Base-by-base conservation (phyloP, 1,140 invertebrate species). In the Hylyphantes graminicola region DNA sequence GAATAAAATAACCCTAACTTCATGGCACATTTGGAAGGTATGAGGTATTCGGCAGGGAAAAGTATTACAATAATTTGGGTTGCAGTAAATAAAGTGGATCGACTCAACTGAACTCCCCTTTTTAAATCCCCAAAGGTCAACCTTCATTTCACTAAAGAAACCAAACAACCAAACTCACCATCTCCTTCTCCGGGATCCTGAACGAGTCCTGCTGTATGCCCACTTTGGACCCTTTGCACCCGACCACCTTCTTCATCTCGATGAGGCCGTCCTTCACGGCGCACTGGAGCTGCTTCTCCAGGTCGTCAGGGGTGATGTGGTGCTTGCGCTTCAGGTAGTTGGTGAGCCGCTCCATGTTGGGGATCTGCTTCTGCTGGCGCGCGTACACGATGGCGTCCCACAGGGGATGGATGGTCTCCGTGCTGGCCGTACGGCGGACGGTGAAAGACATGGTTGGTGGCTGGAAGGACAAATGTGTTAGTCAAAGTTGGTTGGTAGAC, bases 121-220 rank as follows among this genome's bases (percentile, higher is more conserved):
- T n/a, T n/a, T n/a, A n/a, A n/a, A n/a, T n/a, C n/a, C n/a, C n/a
- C n/a, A n/a, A n/a, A n/a, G n/a, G n/a, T n/a, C n/a, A n/a, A n/a
- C n/a, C n/a, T n/a, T n/a, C n/a, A n/a, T n/a, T n/a, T n/a, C n/a
- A n/a, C n/a, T n/a, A n/a, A n/a, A n/a, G n/a, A n/a, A n/a, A n/a
- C n/a, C n/a, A n/a, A n/a, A n/a, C n/a, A n/a, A n/a, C 12, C 2
- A 70, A 50, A 87, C 87, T 89, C 87, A 91, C 90, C 61, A 87
- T 87, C 67, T 88, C 88, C 53, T 88, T 88, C 17, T 88, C 88
- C 53, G 92, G 91, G 59, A 92, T 87, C 86, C 90, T 89, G 85
- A 91, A 92, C 7, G 91, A 91, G 87, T 92, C 91, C 87, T 92
- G 91, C 86, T 92, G 91, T 13, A 92, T 88, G 21, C 92, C 92